These are phyloP conservation scores for Parnassius mnemosyne DNA, from an alignment of 2,888 invertebrate genomes.

Conservation along the genomic window DNA sequence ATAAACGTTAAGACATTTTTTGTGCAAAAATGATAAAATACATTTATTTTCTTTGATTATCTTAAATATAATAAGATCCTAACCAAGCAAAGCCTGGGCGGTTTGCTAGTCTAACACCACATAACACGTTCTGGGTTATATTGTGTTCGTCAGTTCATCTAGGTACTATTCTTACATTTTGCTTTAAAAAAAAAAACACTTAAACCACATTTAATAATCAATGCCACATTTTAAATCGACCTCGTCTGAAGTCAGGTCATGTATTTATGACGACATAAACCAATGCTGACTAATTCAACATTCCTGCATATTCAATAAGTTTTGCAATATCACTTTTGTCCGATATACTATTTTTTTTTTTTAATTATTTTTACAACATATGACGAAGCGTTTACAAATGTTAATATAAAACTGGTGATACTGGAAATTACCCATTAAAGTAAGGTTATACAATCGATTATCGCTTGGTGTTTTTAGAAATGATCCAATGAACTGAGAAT, in stretches of 20 bases:
- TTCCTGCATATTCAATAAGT: conserved; percentile 21
- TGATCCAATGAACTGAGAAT: too few species aligned
- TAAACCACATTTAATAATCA: too few species aligned
- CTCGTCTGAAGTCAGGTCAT: neutral
- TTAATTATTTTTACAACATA: conserved; percentile 28
- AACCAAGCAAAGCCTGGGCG: too few species aligned
- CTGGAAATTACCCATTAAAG: conserved; percentile 1
- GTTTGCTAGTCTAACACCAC: neutral
- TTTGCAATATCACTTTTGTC: conserved; percentile 29
- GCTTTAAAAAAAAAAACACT: too few species aligned
- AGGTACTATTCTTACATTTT: too few species aligned
- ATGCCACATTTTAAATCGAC: neutral
- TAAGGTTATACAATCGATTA: conserved; percentile 14
- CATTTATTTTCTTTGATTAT: too few species aligned
- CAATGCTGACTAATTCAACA: conserved; percentile 12
- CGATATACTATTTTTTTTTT: conserved; percentile 30
- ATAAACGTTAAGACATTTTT: too few species aligned
- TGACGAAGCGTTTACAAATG: conserved; percentile 18
- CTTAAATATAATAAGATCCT: too few species aligned
- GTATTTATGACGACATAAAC: neutral
- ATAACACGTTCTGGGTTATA: neutral
- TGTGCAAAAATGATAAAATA: too few species aligned
- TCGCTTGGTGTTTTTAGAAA: neutral
- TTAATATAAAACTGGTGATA: conserved; percentile 2
- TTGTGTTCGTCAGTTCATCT: neutral